These are phyloP conservation scores for Drosophila infuscata DNA, from an alignment of 2,888 invertebrate genomes.

Conservation along the genomic window DNA sequence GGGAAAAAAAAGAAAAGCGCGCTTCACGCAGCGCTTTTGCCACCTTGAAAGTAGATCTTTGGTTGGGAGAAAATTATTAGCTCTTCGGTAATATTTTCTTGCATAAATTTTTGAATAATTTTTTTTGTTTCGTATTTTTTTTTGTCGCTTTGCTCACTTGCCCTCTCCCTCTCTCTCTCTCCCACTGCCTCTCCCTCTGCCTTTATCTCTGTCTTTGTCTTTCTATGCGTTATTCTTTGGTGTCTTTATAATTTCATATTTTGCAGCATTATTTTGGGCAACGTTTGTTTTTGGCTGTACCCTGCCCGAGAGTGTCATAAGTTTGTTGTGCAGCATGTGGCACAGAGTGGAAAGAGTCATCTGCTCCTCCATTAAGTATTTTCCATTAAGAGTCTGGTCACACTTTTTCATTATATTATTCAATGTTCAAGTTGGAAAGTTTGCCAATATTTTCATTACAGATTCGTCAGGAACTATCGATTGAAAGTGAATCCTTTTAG, in stretches of 20 bases:
- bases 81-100: constrained; percentile 84
- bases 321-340: not conserved
- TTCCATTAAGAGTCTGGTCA: no score
- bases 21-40: constrained; percentile 69
- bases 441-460: no score
- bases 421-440: not conserved
- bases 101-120: constrained; percentile 78
- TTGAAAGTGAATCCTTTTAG: no score
- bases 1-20: constrained; percentile 1
- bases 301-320: not conserved
- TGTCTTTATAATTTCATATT: constrained; percentile 63
- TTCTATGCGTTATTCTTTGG: constrained; percentile 33
- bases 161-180: not conserved
- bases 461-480: not conserved
- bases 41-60: constrained; percentile 58
- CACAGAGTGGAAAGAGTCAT: not conserved
- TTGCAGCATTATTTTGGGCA: constrained; percentile 38
- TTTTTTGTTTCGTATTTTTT: constrained; percentile 34
- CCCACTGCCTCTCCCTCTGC: constrained; percentile 4
- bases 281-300: constrained; percentile 37
- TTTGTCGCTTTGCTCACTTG: constrained; percentile 21
- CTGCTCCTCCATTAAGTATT: not conserved
- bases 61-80: constrained; percentile 81
- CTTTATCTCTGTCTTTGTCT: constrained; percentile 2
- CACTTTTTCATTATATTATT: no score